Evolutionary conservation across 2,888 invertebrate species (phyloP).

Genomic region (Lumbricus terrestris): DNA sequence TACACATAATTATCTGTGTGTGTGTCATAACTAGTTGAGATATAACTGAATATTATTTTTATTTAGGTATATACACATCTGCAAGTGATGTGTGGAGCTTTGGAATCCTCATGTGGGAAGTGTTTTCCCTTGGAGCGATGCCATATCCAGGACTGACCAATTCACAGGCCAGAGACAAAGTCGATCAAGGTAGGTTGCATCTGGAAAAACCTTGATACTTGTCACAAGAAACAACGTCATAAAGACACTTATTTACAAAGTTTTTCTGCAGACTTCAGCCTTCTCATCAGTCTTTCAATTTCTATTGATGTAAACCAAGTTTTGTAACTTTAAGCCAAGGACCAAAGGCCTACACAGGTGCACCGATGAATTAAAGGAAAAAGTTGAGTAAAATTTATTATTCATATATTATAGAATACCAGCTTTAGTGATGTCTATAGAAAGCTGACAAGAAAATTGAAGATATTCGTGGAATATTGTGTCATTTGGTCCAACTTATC

Average conservation of each 20-base stretch:
- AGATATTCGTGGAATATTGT: not conserved
- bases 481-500: no score
- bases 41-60: not conserved
- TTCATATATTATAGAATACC: not conserved
- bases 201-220: not conserved
- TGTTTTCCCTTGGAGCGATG: conserved; percentile 87
- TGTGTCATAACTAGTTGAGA: no score
- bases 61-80: conserved; percentile 83
- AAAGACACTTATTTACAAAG: not conserved
- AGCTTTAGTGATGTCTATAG: not conserved
- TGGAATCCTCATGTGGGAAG: conserved; percentile 93
- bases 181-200: conserved; percentile 76
- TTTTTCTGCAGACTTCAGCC: not conserved
- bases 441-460: not conserved
- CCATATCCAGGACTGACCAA: conserved; percentile 93
- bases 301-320: not conserved
- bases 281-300: not conserved
- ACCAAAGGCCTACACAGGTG: not conserved
- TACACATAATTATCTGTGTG: no score
- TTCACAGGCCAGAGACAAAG: conserved; percentile 87
- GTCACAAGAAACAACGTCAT: not conserved
- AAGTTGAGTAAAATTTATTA: not conserved
- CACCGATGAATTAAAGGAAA: not conserved
- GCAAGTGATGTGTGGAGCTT: conserved; percentile 96
- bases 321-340: not conserved